Base-by-base conservation (phyloP, 2,797 vertebrate genomes). In the Cottoperca gobio region DNA sequence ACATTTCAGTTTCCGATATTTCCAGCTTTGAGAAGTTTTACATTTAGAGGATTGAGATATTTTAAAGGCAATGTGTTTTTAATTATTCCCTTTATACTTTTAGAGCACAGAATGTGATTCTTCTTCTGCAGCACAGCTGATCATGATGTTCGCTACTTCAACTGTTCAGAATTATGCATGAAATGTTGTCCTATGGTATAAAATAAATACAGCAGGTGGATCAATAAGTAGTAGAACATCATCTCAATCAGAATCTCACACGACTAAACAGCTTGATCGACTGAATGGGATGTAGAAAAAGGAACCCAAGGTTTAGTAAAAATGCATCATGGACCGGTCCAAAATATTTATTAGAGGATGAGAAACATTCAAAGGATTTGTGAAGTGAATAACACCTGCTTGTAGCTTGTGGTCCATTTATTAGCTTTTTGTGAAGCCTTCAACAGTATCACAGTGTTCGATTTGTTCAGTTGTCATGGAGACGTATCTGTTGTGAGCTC, bases 1-100 rank as follows among this genome's bases (percentile, higher is more conserved):
- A 66, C 77, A 90, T 86, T 88, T 76, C 62, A 74, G 62, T 66
- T 40, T 60, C 55, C 57, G n/a, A 55, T 65, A 31, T 73, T 74
- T 71, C 48, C 31, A 26, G 82, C 61, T 46, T 42, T 33, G 40
- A 52, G 55, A 57, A 57, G 45, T 42, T 62, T 50, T 74, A 62
- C 63, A 76, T 82, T 78, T 23, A 3, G 21, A 31, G 13, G 49
- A 39, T 61, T 69, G 8, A 8, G 48, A 75, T 59, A 28, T 60
- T 28, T 43, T 48, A 37, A 40, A 42, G 31, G 11, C 2, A 3
- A 24, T 16, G 49, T 33, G 31, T 33, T 71, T 77, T 79, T 64
- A 52, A 50, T 63, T 68, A 72, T 79, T 82, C 35, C 69, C 65
- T 61, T 59, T 52, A 4, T 67, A 37, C 39, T 72, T 57, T 53